phyloP scores from a whole-genome alignment of 1,140 invertebrate genomes.

The Trissolcus basalis region DNA sequence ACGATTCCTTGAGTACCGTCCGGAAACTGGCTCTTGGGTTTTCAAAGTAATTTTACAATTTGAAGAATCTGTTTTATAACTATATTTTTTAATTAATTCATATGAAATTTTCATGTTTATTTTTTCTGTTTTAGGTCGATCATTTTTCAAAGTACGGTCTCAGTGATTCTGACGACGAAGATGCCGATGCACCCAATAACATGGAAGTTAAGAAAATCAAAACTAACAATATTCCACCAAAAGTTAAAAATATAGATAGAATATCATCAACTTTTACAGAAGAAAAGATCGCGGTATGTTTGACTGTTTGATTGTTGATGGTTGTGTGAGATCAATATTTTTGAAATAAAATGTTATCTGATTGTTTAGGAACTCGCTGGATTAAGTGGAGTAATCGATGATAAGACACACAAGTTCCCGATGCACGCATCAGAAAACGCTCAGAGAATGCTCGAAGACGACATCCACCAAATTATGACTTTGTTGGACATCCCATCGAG shows the following conservation, averaged over 20 bases:
- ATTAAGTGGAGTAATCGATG: constrained; percentile 26
- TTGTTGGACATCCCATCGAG: constrained; percentile 32
- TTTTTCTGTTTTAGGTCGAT: constrained; percentile 81
- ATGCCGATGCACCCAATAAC: constrained; percentile 72
- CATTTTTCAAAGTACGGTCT: constrained; percentile 98
- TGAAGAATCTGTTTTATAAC: too few species aligned
- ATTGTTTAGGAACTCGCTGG: constrained; percentile 7
- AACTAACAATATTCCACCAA: constrained; percentile 23
- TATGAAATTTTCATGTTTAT: constrained; percentile 31
- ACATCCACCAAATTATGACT: constrained; percentile 39
- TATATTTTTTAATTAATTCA: constrained; percentile 13
- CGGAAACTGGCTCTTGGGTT: constrained; percentile 97
- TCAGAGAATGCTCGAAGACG: constrained; percentile 35
- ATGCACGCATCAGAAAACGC: constrained; percentile 20
- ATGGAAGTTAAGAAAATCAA: constrained; percentile 69
- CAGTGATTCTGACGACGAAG: constrained; percentile 92
- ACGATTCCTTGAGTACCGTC: constrained; percentile 94
- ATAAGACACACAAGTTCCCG: constrained; percentile 18
- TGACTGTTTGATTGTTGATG: background rate
- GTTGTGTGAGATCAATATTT: background rate
- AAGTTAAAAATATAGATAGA: background rate
- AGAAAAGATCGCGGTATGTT: constrained; percentile 2
- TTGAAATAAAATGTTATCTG: background rate
- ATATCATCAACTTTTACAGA: background rate
- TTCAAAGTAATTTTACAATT: too few species aligned